These are phyloP conservation scores for Cepphus grylle DNA, from an alignment of 2,113 vertebrate genomes.

Conservation along the genomic window DNA sequence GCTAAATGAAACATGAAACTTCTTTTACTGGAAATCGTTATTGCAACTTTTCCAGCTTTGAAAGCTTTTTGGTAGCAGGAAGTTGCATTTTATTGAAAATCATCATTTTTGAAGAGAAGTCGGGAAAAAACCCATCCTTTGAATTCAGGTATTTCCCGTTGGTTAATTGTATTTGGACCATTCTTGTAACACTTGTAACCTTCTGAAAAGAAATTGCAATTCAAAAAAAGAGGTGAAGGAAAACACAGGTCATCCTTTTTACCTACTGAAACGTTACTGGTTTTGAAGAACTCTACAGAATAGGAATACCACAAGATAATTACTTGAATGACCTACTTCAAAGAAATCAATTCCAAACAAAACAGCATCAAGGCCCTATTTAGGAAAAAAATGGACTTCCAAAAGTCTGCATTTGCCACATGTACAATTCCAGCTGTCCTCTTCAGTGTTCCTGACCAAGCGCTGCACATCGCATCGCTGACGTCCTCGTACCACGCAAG, in stretches of 20 bases:
- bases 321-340: background rate
- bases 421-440: background rate
- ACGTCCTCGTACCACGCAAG: background rate
- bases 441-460: background rate
- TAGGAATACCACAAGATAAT: background rate
- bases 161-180: background rate
- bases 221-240: background rate
- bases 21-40: background rate
- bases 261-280: background rate
- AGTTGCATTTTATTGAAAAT: background rate
- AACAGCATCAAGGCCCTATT: background rate
- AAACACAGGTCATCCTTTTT: background rate
- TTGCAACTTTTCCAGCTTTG: background rate
- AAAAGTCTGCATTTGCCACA: background rate
- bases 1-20: background rate
- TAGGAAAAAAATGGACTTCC: background rate
- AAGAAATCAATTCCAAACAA: background rate
- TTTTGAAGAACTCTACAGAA: background rate
- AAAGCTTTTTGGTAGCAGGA: background rate
- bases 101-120: background rate
- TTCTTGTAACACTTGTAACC: background rate
- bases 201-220: background rate
- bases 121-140: background rate
- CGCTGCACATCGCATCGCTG: rapidly evolving
- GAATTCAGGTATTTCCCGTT: background rate